Conservation (phyloP, 2,797 vertebrate genomes). For the Hydrophis major region DNA sequence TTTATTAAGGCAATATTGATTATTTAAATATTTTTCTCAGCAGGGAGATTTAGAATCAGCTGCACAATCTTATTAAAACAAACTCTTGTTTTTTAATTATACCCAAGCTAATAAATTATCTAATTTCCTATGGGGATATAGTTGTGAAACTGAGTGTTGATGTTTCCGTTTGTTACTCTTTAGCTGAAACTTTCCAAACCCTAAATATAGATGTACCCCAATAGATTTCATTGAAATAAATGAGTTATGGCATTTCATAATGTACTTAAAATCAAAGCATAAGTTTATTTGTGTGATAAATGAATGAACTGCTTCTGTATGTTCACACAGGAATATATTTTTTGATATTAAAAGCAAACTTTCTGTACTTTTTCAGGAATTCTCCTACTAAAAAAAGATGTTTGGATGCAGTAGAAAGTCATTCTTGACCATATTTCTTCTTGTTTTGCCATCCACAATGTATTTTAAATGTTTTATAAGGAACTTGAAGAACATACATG, state of each 20-base stretch:
- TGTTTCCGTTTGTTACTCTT: conserved; percentile 6
- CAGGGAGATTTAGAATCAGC: conserved; percentile 22
- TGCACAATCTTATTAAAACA: conserved; percentile 32
- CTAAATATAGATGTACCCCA: not conserved
- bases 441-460: not conserved
- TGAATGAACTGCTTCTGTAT: not conserved
- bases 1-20: conserved; percentile 37
- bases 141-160: not conserved
- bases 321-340: not conserved
- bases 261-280: not conserved
- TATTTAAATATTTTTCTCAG: conserved; percentile 35
- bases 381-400: not conserved
- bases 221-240: conserved; percentile 3
- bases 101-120: conserved; percentile 23
- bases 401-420: not conserved
- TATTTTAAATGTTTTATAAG: not conserved
- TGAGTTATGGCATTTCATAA: not conserved
- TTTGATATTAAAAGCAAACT: not conserved
- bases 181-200: not conserved
- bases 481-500: not conserved
- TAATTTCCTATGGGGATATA: conserved; percentile 17
- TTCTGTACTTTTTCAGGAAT: not conserved
- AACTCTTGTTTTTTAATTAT: conserved; percentile 37
- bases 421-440: not conserved
- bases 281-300: not conserved